These are phyloP conservation scores for Caenorhabditis inopinata DNA, from an alignment of 1,140 invertebrate species.

Conservation along the genomic window DNA sequence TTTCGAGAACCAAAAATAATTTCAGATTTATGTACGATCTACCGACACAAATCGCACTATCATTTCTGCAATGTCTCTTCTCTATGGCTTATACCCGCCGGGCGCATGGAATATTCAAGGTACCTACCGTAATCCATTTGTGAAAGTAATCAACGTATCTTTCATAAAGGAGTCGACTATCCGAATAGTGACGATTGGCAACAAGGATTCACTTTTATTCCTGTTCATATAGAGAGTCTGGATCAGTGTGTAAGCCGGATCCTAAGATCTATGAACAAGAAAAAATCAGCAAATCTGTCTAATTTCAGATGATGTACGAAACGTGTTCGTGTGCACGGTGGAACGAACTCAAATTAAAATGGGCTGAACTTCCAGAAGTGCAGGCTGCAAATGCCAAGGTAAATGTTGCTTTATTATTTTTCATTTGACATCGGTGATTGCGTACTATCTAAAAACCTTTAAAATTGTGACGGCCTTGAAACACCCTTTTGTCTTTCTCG, in stretches of 20 bases:
- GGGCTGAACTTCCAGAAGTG: background rate
- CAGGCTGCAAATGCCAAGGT: background rate
- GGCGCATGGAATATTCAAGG: slow-evolving; percentile 26
- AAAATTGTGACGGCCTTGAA: too few species aligned
- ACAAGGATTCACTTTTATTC: background rate
- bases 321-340: background rate
- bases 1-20: too few species aligned
- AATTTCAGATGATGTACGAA: background rate
- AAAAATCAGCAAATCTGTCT: too few species aligned
- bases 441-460: too few species aligned
- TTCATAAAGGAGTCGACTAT: background rate
- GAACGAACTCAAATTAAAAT: background rate
- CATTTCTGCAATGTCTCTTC: background rate
- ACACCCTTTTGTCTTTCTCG: too few species aligned
- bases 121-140: background rate
- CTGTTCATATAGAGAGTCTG: background rate
- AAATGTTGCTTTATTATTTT: background rate
- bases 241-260: background rate
- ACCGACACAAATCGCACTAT: background rate
- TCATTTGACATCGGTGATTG: too few species aligned
- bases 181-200: background rate
- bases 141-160: background rate
- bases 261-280: background rate
- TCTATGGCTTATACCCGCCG: background rate
- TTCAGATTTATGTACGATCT: background rate